Evolutionary conservation across 2,113 vertebrate genomes (phyloP).

Genomic region (Mormyrus iriodes): DNA sequence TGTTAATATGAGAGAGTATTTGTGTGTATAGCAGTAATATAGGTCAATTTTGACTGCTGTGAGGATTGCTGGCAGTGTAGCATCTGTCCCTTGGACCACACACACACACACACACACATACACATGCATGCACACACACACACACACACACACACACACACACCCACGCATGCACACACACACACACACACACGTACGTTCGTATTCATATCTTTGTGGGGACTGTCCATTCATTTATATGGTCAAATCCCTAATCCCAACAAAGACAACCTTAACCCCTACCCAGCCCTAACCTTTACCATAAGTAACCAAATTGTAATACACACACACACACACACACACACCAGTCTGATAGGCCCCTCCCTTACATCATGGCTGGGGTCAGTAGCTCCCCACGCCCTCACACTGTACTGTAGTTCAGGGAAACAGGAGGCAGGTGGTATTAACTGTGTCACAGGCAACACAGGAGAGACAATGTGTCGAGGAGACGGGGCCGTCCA

Average conservation of each 20-base stretch:
- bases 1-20: neutral
- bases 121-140: neutral
- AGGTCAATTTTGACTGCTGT: neutral
- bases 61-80: neutral
- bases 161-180: neutral
- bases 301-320: too few species aligned
- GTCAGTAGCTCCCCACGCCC: neutral
- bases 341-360: neutral
- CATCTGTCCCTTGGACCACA: too few species aligned
- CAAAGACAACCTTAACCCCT: too few species aligned
- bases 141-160: too few species aligned
- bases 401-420: neutral
- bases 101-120: neutral
- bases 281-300: too few species aligned
- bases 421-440: neutral
- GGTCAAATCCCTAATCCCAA: too few species aligned
- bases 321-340: conserved; percentile 12
- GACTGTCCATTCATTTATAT: too few species aligned
- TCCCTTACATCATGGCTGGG: neutral
- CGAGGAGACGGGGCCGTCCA: neutral
- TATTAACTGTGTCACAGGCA: neutral
- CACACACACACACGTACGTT: neutral
- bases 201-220: too few species aligned
- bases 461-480: neutral
- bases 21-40: neutral